Base-by-base conservation (phyloP, 37 sponge, comb jelly and placozoan species). In the Lycopodina hypogea region DNA sequence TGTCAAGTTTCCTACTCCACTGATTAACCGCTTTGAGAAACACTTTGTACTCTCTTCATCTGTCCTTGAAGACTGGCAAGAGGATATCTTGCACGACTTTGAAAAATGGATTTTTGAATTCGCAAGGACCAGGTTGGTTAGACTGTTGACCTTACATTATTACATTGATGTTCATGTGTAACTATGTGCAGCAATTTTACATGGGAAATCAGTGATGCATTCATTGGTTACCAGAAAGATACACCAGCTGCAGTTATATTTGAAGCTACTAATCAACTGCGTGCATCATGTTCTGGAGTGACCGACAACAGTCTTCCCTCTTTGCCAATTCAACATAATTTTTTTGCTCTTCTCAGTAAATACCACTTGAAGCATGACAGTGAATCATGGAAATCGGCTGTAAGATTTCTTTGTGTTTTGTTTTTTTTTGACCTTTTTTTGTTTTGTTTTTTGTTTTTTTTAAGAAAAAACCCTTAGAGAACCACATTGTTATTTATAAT, bases 11-110 rank as follows among this genome's bases (percentile, higher is more conserved):
- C 97, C 97, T 6, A 96, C 86, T 33, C 97, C 97, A 22, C 87
- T 96, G 15, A 93, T 96, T 52, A 96, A 96, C 68, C 88, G 97
- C 12, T 84, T 96, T 69, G 97, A 96, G 76, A 96, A 96, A 53
- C 97, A 96, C 48, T 89, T 92, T 76, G 87, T 96, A 28, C 85
- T 86, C 39, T 74, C 84, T 23, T 87, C 88, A 22, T 87, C 88
- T 69, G 78, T 94, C 3, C 83, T 93, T 28, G 38, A 61, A 38
- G 71, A 72, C 0, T 55, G 58, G 63, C 92, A 94, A 51, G 51
- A 71, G 26, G 64, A 81, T 12, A 48, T 88, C 22, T 61, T 84
- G 39, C 2, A 69, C 3, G 48, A 53, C 1, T 55, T 94, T n/a
- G 40, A 79, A 18, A 50, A 77, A 0, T 94, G 95, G 88, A 77